Percentiles rank a stretch among this genome's conserved stretches.
Evolutionary conservation across 2,797 vertebrate genomes (phyloP).

Genomic region (Poecile montanus): DNA sequence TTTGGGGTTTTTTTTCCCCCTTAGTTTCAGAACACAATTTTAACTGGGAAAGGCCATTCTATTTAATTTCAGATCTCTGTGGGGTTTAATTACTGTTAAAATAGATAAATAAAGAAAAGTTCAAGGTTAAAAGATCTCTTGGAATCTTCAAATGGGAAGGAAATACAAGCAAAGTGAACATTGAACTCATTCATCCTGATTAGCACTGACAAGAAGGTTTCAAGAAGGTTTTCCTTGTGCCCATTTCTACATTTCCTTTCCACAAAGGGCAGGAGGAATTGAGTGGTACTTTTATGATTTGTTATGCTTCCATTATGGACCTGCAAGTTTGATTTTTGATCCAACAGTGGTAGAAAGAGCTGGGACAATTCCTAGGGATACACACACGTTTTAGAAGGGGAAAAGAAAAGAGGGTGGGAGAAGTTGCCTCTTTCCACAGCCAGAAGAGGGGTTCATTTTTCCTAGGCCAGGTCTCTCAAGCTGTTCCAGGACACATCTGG

Average conservation of each 20-base stretch:
- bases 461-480: background rate
- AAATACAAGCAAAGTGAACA: background rate
- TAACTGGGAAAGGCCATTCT: background rate
- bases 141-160: background rate
- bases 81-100: background rate
- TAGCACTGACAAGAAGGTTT: background rate
- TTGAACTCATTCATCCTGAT: background rate
- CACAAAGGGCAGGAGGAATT: background rate
- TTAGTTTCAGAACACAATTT: background rate
- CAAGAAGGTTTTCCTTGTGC: background rate
- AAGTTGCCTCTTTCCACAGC: background rate
- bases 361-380: background rate
- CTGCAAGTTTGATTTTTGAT: background rate
- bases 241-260: background rate
- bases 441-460: fast-evolving
- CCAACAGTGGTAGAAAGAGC: background rate
- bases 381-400: fast-evolving
- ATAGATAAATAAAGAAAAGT: background rate
- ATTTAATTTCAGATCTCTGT: background rate
- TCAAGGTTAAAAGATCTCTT: background rate
- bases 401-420: fast-evolving
- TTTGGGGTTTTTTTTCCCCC: fast-evolving
- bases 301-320: background rate
- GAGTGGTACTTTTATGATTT: background rate
- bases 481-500: background rate